phyloP scores from a whole-genome alignment of 1,140 invertebrate species.

The Watersipora subatra region DNA sequence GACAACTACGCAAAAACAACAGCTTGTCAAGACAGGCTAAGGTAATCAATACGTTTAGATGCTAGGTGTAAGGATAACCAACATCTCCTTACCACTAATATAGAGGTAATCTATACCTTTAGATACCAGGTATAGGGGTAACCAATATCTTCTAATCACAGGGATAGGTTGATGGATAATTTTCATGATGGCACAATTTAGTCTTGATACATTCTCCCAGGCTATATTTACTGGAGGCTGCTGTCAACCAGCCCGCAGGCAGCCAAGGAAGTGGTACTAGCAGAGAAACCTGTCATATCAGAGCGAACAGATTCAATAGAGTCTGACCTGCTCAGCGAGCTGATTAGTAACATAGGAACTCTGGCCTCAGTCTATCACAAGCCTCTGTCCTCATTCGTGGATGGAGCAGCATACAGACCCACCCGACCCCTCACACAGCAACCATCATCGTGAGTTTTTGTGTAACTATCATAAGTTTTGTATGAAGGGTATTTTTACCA shows the following conservation, averaged over 20 bases:
- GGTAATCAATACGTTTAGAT: too few relatives aligned
- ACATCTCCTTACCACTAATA: too few relatives aligned
- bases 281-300: constrained; percentile 95
- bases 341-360: constrained; percentile 97
- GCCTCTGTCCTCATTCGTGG: constrained; percentile 94
- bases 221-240: constrained; percentile 98
- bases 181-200: not conserved
- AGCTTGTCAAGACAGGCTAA: too few relatives aligned
- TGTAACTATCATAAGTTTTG: too few relatives aligned
- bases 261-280: constrained; percentile 94
- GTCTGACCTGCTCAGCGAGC: constrained; percentile 89
- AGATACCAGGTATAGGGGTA: too few relatives aligned
- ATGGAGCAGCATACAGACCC: constrained; percentile 48
- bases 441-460: constrained; percentile 25
- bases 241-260: constrained; percentile 94
- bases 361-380: constrained; percentile 98
- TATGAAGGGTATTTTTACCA: too few relatives aligned
- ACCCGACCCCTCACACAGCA: constrained; percentile 29
- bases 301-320: constrained; percentile 98
- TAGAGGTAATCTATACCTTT: too few relatives aligned
- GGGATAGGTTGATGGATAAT: too few relatives aligned
- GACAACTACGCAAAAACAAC: too few relatives aligned
- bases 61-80: too few relatives aligned
- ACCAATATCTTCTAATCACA: too few relatives aligned
- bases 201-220: too few relatives aligned